These are phyloP conservation scores for Zalophus californianus DNA, from an alignment of 2,797 vertebrate genomes.

Conservation along the genomic window DNA sequence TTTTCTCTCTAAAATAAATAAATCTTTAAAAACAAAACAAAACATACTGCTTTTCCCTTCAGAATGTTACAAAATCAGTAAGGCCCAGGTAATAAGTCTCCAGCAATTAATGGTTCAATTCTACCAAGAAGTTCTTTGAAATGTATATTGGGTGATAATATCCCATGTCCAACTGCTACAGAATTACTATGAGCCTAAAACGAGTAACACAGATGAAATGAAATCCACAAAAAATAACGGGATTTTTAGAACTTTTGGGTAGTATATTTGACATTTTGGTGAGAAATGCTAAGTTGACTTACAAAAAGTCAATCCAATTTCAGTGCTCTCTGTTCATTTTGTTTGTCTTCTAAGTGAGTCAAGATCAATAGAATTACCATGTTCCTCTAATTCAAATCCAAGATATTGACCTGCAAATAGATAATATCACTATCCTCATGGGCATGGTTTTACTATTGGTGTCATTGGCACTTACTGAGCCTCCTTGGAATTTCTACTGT, in stretches of 20 bases:
- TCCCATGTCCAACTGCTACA: not conserved
- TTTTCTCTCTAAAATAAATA: not conserved
- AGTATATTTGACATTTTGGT: not conserved
- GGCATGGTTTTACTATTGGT: not conserved
- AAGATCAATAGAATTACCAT: not conserved
- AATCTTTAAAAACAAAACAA: not conserved
- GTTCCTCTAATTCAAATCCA: not conserved
- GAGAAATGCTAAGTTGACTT: not conserved
- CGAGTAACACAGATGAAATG: not conserved
- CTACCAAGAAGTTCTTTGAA: not conserved
- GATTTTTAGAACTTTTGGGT: not conserved
- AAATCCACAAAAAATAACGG: not conserved
- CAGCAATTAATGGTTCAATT: not conserved
- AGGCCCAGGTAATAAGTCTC: not conserved
- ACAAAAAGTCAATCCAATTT: conserved; percentile 4
- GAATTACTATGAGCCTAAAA: conserved; percentile 1
- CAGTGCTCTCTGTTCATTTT: not conserved
- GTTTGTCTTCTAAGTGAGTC: conserved; percentile 17
- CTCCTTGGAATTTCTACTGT: not conserved
- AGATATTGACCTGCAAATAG: conserved; percentile 3
- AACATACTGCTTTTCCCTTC: not conserved
- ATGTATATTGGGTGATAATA: not conserved
- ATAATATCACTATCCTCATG: not conserved
- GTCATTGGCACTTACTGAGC: not conserved
- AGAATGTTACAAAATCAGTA: not conserved